Evolutionary conservation across 2,113 vertebrate species (phyloP), one percentile per base, ranked within the genome.

Genomic region (Neolamprologus devosi): DNA sequence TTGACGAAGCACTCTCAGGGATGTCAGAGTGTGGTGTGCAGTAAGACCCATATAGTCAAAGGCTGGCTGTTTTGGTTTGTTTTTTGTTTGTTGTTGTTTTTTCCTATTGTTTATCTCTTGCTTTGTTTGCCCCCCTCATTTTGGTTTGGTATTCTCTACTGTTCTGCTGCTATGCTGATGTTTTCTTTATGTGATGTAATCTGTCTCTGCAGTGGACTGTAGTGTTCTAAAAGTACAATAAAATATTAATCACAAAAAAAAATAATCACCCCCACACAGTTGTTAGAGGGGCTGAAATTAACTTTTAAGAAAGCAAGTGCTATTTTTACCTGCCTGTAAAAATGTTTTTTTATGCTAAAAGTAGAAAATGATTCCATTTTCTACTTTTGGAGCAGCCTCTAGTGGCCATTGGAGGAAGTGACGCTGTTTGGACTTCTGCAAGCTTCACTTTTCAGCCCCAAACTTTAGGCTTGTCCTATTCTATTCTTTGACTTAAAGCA

Each of bases 11-110:
- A 35, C 33, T 35, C 33, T 35, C 33, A 35, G 33, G 33, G 33
- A 35, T 35, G 33, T 35, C 33, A 35, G 33, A 9, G 33, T 35
- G 33, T 35, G 33, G 33, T 0, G 0, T 35, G 33, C 8, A 35
- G 8, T 35, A 35, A 35, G 33, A 35, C 33, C 33, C 33, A 35
- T 0, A 35, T 35, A 9, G 33, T 35, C 8, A 35, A 9, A 35
- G 33, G 33, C 33, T 35, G 8, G 8, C 3, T 35, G 8, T 4
- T 35, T 35, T 35, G 0, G 33, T 35, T 35, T 35, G 0, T 35
- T 35, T 35, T 9, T 35, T 35, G 8, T 35, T 35, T 35, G 28
- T 30, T 30, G 30, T 33, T 33, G 30, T 33, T 33, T 33, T 33
- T 33, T 30, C 30, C 1, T 33, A 1, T 30, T 33, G 33, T 33